A percentile compares a stretch with the other conserved stretches of the same genome.
These are phyloP conservation scores for Schizopygopsis pylzovi DNA, from an alignment of 2,797 vertebrate species.

Conservation along the genomic window DNA sequence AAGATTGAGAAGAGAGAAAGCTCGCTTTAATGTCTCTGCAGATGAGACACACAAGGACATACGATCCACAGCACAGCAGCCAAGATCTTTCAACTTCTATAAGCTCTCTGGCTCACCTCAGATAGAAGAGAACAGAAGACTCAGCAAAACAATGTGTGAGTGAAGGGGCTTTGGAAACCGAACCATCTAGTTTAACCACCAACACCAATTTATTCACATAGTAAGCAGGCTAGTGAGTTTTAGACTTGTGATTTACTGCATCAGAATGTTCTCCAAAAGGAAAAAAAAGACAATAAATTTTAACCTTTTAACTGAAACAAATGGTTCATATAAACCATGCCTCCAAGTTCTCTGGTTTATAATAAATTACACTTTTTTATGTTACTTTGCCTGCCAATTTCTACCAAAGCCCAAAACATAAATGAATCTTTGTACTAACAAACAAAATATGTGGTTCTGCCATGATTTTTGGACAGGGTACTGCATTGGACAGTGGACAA, in stretches of 20 bases:
- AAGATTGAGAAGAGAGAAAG: conserved; percentile 39
- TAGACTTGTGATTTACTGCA: conserved; percentile 13
- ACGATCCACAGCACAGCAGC: conserved; percentile 32
- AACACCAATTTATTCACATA: conserved; percentile 22
- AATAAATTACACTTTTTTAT: conserved; percentile 25
- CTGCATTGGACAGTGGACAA: background rate
- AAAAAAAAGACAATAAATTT: conserved; percentile 1
- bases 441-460: background rate
- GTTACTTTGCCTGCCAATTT: conserved; percentile 10
- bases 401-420: conserved; percentile 10
- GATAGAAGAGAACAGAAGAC: conserved; percentile 28
- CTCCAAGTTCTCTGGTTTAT: conserved; percentile 31
- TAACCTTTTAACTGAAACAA: conserved; percentile 31
- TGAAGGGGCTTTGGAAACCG: conserved; percentile 24
- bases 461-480: background rate
- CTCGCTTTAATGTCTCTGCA: conserved; percentile 31
- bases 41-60: conserved; percentile 36
- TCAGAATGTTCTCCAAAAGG: conserved; percentile 19
- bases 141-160: conserved; percentile 18
- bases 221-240: background rate
- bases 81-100: conserved; percentile 34
- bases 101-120: conserved; percentile 25
- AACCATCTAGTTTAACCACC: conserved; percentile 31
- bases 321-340: conserved; percentile 16
- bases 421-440: background rate